Percentiles rank a stretch among this genome's conserved stretches.
phyloP scores from a whole-genome alignment of 2,113 vertebrate species.

The Conger conger region DNA sequence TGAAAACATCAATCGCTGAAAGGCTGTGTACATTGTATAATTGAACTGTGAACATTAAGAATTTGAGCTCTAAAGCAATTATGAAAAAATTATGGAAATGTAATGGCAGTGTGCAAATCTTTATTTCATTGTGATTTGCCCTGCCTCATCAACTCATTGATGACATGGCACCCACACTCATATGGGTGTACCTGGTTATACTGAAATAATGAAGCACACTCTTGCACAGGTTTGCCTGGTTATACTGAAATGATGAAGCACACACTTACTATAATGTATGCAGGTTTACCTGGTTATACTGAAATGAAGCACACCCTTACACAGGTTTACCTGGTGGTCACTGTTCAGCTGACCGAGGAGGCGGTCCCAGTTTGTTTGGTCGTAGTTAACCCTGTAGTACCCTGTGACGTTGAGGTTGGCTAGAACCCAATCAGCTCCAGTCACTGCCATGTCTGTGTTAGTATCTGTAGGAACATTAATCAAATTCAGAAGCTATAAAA shows the following conservation, averaged over 20 bases:
- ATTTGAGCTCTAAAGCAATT: too few species aligned
- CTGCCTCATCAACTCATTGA: not conserved
- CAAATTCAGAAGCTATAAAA: not conserved
- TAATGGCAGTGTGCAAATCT: too few species aligned
- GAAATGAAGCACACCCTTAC: not conserved
- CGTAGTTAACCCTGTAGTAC: constrained; percentile 90
- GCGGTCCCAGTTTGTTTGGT: constrained; percentile 77
- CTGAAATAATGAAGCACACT: not conserved
- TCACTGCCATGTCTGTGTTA: constrained; percentile 11
- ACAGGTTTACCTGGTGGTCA: constrained; percentile 49
- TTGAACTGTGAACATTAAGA: too few species aligned
- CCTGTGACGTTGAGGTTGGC: constrained; percentile 80
- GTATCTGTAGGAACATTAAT: constrained; percentile 40
- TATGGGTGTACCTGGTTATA: constrained; percentile 49
- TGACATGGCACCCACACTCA: not conserved
- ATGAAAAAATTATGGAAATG: too few species aligned
- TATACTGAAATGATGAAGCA: too few species aligned
- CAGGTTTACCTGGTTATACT: too few species aligned
- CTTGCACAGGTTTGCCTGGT: constrained; percentile 48
- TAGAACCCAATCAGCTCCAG: constrained; percentile 68
- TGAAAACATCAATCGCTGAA: not conserved
- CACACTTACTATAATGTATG: too few species aligned
- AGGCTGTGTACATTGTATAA: too few species aligned
- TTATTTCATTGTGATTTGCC: too few species aligned
- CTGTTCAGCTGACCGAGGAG: constrained; percentile 63